phyloP scores from a whole-genome alignment of 1,140 invertebrate genomes.

The Leguminivora glycinivorella region DNA sequence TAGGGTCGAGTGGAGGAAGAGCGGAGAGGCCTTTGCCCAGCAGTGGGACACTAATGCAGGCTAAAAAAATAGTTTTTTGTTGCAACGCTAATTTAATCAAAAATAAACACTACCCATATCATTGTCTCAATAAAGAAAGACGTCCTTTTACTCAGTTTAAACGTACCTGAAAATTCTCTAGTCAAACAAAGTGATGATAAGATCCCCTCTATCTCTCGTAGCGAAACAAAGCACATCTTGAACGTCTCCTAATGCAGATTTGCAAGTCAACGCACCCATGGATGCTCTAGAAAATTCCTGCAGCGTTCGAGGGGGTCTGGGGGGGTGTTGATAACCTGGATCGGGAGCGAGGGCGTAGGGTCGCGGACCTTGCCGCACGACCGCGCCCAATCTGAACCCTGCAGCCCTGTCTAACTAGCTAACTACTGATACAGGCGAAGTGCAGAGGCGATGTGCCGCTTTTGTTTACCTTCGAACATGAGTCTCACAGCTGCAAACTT shows the following conservation, averaged over 20 bases:
- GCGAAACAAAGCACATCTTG: constrained; percentile 16
- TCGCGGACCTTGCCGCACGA: constrained; percentile 64
- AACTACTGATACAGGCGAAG: constrained; percentile 30
- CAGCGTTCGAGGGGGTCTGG: constrained; percentile 54
- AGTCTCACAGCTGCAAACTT: background rate
- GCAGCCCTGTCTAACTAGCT: constrained; percentile 40
- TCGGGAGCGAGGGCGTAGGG: constrained; percentile 67
- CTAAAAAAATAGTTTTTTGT: too few species aligned
- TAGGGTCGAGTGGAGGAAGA: too few species aligned
- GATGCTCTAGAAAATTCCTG: constrained; percentile 72
- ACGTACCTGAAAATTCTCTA: background rate
- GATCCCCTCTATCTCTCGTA: constrained; percentile 4
- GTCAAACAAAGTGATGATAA: background rate
- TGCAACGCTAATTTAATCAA: too few species aligned
- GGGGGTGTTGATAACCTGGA: constrained; percentile 73
- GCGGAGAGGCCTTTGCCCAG: too few species aligned
- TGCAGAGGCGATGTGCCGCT: constrained; percentile 34
- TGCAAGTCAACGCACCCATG: constrained; percentile 62
- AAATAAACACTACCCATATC: too few species aligned
- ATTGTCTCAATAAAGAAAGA: too few species aligned
- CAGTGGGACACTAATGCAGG: too few species aligned
- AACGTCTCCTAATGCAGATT: constrained; percentile 32
- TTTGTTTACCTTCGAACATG: constrained; percentile 19
- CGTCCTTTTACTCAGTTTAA: background rate
- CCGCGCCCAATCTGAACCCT: constrained; percentile 54